Evolutionary conservation across 1,140 invertebrate genomes (phyloP).

Genomic region (Philotrypesis tridentata): DNA sequence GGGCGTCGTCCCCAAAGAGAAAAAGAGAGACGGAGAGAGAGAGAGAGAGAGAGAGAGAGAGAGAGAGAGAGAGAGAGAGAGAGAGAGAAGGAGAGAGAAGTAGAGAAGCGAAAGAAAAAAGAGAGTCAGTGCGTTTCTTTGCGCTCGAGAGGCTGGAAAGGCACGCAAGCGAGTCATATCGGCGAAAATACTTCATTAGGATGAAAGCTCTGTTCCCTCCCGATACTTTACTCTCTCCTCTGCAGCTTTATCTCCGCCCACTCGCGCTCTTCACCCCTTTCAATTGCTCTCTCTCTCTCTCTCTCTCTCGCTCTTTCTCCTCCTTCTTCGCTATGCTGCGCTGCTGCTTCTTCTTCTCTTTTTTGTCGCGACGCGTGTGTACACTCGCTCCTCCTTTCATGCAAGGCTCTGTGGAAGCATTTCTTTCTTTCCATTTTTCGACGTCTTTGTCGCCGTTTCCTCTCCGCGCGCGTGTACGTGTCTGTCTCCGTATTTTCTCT

Average conservation of each 20-base stretch:
- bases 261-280: slow-evolving; percentile 43
- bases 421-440: slow-evolving; percentile 44
- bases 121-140: slow-evolving; percentile 39
- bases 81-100: neutral
- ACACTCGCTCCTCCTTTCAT: slow-evolving; percentile 2
- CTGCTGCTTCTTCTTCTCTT: slow-evolving; percentile 34
- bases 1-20: slow-evolving; percentile 7
- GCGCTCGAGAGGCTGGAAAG: slow-evolving; percentile 44
- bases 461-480: neutral
- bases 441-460: slow-evolving; percentile 11
- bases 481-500: neutral
- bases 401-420: slow-evolving; percentile 36
- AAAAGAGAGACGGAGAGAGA: neutral
- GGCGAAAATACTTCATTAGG: slow-evolving; percentile 66
- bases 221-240: slow-evolving; percentile 34
- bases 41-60: neutral
- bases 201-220: slow-evolving; percentile 62
- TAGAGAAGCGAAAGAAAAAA: neutral
- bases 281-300: slow-evolving; percentile 29
- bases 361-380: slow-evolving; percentile 4
- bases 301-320: slow-evolving; percentile 17
- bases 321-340: slow-evolving; percentile 12
- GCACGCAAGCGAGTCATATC: slow-evolving; percentile 15
- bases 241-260: slow-evolving; percentile 45
- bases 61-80: slow-evolving; percentile 14